A percentile compares a stretch with the other conserved stretches of the same genome.
Conservation (phyloP, 2,797 vertebrate genomes). For the Ambastaia sidthimunki region DNA sequence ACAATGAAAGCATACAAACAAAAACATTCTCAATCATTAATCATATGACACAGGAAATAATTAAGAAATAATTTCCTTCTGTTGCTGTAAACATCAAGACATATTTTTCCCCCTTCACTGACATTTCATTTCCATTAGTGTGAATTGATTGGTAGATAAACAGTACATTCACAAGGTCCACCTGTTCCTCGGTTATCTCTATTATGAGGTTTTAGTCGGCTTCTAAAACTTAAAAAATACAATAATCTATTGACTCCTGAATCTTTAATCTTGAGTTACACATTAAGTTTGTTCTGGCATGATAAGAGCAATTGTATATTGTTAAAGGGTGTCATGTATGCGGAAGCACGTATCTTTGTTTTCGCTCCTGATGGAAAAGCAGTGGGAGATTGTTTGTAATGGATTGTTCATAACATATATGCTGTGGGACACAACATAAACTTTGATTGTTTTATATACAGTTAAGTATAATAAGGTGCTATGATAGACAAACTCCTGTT, state of each 20-base stretch:
- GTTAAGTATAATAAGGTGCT: not conserved
- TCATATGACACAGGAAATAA: constrained; percentile 7
- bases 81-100: not conserved
- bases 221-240: not conserved
- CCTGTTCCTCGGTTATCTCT: not conserved
- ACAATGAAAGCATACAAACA: constrained; percentile 2
- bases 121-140: not conserved
- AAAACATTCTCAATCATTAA: not conserved
- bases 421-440: not conserved
- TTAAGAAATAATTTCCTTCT: not conserved
- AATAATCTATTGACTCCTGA: not conserved
- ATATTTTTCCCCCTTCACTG: too few species aligned
- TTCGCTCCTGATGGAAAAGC: constrained; percentile 33
- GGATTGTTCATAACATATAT: constrained; percentile 38
- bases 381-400: constrained; percentile 41
- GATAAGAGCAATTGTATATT: constrained; percentile 43
- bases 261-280: not conserved
- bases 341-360: constrained; percentile 39
- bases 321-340: constrained; percentile 38
- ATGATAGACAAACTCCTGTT: not conserved
- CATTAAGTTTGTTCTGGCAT: constrained; percentile 7
- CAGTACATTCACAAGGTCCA: not conserved
- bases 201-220: not conserved
- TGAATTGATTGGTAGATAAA: not conserved
- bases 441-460: not conserved